phyloP scores from a whole-genome alignment of 2,113 vertebrate genomes.

The Reinhardtius hippoglossoides region DNA sequence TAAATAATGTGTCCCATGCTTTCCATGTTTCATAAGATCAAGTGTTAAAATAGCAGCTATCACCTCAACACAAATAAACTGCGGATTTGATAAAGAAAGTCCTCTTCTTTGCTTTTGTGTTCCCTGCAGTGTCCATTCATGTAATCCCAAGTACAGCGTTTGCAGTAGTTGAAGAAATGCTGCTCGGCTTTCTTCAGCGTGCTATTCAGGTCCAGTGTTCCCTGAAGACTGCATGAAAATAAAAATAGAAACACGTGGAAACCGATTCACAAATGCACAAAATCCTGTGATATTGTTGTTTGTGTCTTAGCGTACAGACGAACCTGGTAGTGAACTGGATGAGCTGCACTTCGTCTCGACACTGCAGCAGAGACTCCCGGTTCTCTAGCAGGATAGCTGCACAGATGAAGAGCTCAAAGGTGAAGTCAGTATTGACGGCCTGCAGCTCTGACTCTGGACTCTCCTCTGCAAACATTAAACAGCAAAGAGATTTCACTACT shows the following conservation, averaged over 20 bases:
- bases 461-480: constrained; percentile 64
- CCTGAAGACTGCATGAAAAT: constrained; percentile 79
- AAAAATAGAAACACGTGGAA: constrained; percentile 1
- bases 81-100: constrained; percentile 79
- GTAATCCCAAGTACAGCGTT: constrained; percentile 74
- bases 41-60: constrained; percentile 5
- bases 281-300: not conserved
- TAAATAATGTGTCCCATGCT: not conserved
- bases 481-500: not conserved
- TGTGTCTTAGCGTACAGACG: not conserved
- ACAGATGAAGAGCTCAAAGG: constrained; percentile 87
- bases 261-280: constrained; percentile 2
- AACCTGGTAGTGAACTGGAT: constrained; percentile 84
- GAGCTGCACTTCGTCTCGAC: constrained; percentile 80
- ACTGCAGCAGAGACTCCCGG: constrained; percentile 77
- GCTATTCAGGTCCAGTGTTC: constrained; percentile 82
- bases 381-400: constrained; percentile 84
- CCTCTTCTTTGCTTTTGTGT: constrained; percentile 71
- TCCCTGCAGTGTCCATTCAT: constrained; percentile 54
- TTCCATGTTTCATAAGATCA: constrained; percentile 1
- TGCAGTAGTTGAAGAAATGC: constrained; percentile 85
- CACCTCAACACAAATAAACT: constrained; percentile 80
- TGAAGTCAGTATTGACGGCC: constrained; percentile 82
- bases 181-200: constrained; percentile 82
- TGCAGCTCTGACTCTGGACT: constrained; percentile 57